Evolutionary conservation across 2,888 invertebrate species (phyloP), one percentile per base, ranked within the genome.

Genomic region (Harpagoxenus sublaevis): DNA sequence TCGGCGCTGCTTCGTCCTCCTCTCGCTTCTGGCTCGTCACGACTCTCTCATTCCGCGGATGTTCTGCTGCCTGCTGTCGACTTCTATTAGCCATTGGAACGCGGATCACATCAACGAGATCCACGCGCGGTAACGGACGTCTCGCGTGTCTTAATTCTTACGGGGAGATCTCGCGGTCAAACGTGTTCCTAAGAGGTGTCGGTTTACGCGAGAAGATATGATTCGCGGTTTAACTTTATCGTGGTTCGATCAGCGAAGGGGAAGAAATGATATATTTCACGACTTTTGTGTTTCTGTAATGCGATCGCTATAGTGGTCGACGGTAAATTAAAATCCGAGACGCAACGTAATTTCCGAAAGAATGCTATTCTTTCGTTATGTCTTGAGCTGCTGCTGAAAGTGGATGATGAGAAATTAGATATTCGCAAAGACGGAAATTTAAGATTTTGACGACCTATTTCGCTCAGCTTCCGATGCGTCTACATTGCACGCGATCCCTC

Each of bases 141-240:
- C 42, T 55, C 31, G 39, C n/a, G 15, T 57, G 35, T 28, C 18
- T 10, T 23, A 23, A 23, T 42, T 45, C 65, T 28, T 28, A 68
- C 78, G 45, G 57, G 10, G 23, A 70, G 15, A 60, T 60, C 45
- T 10, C 45, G 78, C 71, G 78, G 45, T 66, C 15, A 53, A 65
- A 39, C 2, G 28, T 9, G n/a, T 23, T 23, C 3, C 53, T 9
- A 35, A 35, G 12, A 45, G 57, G 45, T 68, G 45, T 65, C 65
- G 45, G 18, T 35, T 70, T 70, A 71, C 71, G 12, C 31, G 66
- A 28, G 23, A 42, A 18, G 42, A 68, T 9, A 68, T 9, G 42
- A 23, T 35, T 39, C 18, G 63, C 51, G 65, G 35, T 63, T 71
- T 18, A 8, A 39, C n/a, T 2, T 55, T 55, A 71, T 31, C 55